These are phyloP conservation scores for Pherbina coryleti DNA, from an alignment of 2,888 invertebrate species.

Conservation along the genomic window DNA sequence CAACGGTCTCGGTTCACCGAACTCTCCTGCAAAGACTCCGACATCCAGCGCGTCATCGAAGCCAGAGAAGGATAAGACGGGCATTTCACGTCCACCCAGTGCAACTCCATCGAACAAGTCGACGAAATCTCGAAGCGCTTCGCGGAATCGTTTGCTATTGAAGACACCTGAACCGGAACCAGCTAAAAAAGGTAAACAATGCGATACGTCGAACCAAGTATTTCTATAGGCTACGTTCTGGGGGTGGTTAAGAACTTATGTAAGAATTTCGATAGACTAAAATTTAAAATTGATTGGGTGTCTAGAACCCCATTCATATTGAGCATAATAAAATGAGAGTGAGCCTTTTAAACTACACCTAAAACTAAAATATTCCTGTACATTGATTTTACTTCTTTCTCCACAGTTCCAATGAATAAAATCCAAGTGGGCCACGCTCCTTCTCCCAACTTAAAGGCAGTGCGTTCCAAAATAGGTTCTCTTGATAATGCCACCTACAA, in stretches of 20 bases:
- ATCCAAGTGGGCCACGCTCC: constrained; percentile 92
- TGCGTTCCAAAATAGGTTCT: constrained; percentile 93
- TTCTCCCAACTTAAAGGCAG: constrained; percentile 90
- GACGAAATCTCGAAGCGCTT: constrained; percentile 68
- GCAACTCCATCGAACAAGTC: constrained; percentile 70
- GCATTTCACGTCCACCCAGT: constrained; percentile 68
- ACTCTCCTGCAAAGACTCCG: constrained; percentile 80
- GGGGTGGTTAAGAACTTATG: not conserved
- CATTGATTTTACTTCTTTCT: constrained; percentile 8
- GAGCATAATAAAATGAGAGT: not conserved
- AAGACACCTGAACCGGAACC: constrained; percentile 80
- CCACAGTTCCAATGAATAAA: constrained; percentile 93
- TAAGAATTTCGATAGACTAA: not conserved
- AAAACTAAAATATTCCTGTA: too few relatives aligned
- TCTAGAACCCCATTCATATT: too few relatives aligned
- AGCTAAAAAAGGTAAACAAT: constrained; percentile 79
- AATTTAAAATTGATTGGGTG: too few relatives aligned
- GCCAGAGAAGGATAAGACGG: constrained; percentile 65
- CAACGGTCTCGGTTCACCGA: constrained; percentile 77
- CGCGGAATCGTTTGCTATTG: constrained; percentile 68
- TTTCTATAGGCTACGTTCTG: too few relatives aligned
- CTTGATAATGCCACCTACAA: constrained; percentile 90
- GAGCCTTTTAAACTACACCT: not conserved
- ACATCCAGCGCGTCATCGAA: constrained; percentile 67
- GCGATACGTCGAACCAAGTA: too few relatives aligned